phyloP scores from a whole-genome alignment of 1,140 invertebrate genomes.

The Octopus sinensis region DNA sequence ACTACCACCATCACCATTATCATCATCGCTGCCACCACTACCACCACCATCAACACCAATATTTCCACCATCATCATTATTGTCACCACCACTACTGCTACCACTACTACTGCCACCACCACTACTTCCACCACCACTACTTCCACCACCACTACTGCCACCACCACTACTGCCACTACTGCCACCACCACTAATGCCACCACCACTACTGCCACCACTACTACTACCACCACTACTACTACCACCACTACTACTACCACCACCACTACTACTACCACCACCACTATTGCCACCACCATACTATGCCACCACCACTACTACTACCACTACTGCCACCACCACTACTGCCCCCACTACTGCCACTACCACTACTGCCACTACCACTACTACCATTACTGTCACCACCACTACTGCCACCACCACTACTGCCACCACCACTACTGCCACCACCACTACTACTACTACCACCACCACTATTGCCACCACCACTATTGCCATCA shows the following conservation, averaged over 20 bases:
- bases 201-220: neutral
- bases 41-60: neutral
- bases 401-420: too few relatives aligned
- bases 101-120: too few relatives aligned
- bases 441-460: neutral
- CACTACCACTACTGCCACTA: neutral
- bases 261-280: too few relatives aligned
- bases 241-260: too few relatives aligned
- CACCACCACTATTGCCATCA: too few relatives aligned
- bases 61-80: too few relatives aligned
- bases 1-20: too few relatives aligned
- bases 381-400: neutral
- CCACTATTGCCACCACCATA: neutral
- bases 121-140: neutral
- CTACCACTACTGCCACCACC: neutral
- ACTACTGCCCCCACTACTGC: neutral
- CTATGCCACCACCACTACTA: too few relatives aligned
- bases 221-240: neutral
- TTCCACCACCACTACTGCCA: neutral
- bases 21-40: neutral
- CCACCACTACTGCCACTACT: neutral
- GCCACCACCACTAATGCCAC: neutral
- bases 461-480: neutral
- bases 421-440: neutral
- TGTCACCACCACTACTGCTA: too few relatives aligned